Percentiles rank a stretch among this genome's conserved stretches.
phyloP scores from a whole-genome alignment of 1,140 invertebrate species.

The Asbolus verrucosus region DNA sequence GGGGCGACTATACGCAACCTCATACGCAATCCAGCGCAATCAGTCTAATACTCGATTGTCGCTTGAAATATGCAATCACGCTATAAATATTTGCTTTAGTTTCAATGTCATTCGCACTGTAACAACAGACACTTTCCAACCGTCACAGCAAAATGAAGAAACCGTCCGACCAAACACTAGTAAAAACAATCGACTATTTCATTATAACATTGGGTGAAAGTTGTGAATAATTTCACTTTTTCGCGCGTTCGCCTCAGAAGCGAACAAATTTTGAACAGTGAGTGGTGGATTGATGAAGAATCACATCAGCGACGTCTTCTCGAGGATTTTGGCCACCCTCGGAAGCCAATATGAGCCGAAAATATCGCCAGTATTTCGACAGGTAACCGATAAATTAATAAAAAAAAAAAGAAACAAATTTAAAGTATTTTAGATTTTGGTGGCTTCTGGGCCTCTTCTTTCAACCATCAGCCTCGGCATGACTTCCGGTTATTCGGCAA shows the following conservation, averaged over 20 bases:
- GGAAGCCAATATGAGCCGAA: not conserved
- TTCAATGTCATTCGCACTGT: not conserved
- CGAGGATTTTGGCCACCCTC: not conserved
- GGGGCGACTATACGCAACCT: no score
- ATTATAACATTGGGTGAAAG: slow-evolving; percentile 2
- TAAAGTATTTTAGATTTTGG: slow-evolving; percentile 63
- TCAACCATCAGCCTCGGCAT: slow-evolving; percentile 69
- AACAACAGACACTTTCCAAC: not conserved
- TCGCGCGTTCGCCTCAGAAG: not conserved
- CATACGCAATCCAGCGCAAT: no score
- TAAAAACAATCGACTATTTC: no score
- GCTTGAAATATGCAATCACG: no score
- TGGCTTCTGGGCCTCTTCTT: slow-evolving; percentile 69
- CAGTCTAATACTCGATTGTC: no score
- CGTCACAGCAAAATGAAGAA: not conserved
- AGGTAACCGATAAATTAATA: not conserved
- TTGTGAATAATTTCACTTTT: slow-evolving; percentile 4
- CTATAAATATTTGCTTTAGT: not conserved
- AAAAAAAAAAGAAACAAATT: not conserved
- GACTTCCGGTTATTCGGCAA: slow-evolving; percentile 73
- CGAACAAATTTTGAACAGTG: not conserved
- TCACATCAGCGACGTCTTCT: not conserved
- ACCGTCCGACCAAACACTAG: no score
- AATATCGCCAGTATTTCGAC: not conserved
- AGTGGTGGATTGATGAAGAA: not conserved